Conservation (phyloP, 2,888 invertebrate species). For the Metellina segmentata region DNA sequence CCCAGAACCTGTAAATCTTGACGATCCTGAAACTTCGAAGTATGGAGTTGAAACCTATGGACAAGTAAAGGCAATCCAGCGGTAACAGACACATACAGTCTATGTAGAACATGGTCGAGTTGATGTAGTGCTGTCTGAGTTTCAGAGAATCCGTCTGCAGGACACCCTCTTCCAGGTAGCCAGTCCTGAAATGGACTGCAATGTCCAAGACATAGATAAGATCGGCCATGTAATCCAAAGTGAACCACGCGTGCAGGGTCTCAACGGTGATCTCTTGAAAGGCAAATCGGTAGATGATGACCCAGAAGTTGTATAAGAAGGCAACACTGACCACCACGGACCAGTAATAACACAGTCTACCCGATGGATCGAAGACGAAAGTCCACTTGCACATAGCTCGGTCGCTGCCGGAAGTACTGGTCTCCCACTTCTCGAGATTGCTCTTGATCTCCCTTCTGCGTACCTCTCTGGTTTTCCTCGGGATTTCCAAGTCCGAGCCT, state of each 20-base stretch:
- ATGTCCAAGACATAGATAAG: constrained; percentile 97
- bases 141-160: constrained; percentile 96
- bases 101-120: constrained; percentile 98
- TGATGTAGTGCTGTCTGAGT: constrained; percentile 97
- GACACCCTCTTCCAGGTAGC: constrained; percentile 98
- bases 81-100: constrained; percentile 98
- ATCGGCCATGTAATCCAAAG: constrained; percentile 97
- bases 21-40: constrained; percentile 96
- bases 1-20: constrained; percentile 99
- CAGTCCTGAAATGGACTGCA: constrained; percentile 97
- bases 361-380: constrained; percentile 99
- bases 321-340: constrained; percentile 97
- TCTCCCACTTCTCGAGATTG: constrained; percentile 81
- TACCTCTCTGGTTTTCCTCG: constrained; percentile 83
- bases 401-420: constrained; percentile 82
- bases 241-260: constrained; percentile 96
- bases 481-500: constrained; percentile 89
- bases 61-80: constrained; percentile 97
- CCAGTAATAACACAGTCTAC: constrained; percentile 97
- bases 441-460: constrained; percentile 81
- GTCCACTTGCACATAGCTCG: constrained; percentile 90
- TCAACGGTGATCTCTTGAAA: constrained; percentile 95
- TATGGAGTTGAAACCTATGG: constrained; percentile 96
- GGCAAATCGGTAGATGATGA: constrained; percentile 98
- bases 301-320: constrained; percentile 98